phyloP scores from a whole-genome alignment of 1,140 invertebrate species.

The Araneus ventricosus region DNA sequence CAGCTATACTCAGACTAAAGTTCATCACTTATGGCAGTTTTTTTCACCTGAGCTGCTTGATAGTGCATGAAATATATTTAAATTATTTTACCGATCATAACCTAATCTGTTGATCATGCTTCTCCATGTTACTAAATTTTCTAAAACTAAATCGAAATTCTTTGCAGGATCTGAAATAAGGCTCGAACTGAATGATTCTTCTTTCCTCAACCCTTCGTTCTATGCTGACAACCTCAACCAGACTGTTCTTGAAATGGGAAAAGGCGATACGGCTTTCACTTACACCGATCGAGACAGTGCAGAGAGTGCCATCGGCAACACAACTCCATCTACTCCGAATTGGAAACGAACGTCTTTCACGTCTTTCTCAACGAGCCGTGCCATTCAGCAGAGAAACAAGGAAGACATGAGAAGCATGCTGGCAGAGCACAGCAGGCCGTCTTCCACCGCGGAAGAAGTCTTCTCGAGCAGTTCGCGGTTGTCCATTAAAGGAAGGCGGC shows the following conservation, averaged over 20 bases:
- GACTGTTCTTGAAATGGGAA: conserved; percentile 48
- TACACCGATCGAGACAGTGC: not conserved
- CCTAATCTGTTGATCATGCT: too few relatives aligned
- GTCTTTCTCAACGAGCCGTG: conserved; percentile 52
- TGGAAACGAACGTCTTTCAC: conserved; percentile 55
- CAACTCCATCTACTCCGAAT: not conserved
- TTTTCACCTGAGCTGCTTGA: too few relatives aligned
- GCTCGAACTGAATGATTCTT: not conserved
- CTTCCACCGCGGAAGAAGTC: not conserved
- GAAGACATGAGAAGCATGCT: conserved; percentile 21
- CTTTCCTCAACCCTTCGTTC: conserved; percentile 36
- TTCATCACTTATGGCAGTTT: too few relatives aligned
- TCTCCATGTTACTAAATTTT: too few relatives aligned
- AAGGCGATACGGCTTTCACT: not conserved
- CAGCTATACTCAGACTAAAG: too few relatives aligned
- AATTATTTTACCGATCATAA: too few relatives aligned
- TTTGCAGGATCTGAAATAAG: not conserved
- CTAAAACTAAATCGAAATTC: not conserved
- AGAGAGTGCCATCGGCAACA: not conserved
- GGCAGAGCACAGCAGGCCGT: not conserved
- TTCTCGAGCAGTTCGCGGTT: not conserved
- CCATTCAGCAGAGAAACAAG: conserved; percentile 49
- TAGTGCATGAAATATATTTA: too few relatives aligned
- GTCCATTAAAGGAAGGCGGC: not conserved
- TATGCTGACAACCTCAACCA: not conserved